A percentile compares a stretch with the other conserved stretches of the same genome.
Conservation (phyloP, 2,888 invertebrate species). For the Meghimatium bilineatum region DNA sequence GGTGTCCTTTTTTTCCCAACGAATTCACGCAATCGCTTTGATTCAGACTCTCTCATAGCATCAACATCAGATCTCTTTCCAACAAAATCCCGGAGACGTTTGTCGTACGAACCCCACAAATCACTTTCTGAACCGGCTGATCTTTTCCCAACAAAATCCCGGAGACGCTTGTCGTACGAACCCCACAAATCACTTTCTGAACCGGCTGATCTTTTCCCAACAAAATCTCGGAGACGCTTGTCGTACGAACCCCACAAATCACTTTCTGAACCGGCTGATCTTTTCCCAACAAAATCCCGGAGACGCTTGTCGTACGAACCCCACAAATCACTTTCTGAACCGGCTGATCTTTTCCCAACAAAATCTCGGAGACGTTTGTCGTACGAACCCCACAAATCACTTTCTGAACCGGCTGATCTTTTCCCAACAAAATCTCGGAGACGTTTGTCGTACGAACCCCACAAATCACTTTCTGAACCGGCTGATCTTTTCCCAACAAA, state of each 20-base stretch:
- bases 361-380: constrained; percentile 41
- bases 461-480: no score
- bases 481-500: no score
- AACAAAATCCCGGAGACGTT: constrained; percentile 50
- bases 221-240: constrained; percentile 50
- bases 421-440: constrained; percentile 54
- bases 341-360: constrained; percentile 45
- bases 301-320: no score
- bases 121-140: not conserved
- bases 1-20: not conserved
- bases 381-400: no score
- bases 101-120: constrained; percentile 10
- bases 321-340: no score
- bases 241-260: constrained; percentile 12
- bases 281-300: constrained; percentile 53
- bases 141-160: constrained; percentile 51
- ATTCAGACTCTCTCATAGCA: constrained; percentile 39
- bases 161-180: not conserved
- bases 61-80: constrained; percentile 45
- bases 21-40: constrained; percentile 32
- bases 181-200: not conserved
- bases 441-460: no score
- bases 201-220: constrained; percentile 43
- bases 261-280: not conserved
- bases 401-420: not conserved